Evolutionary conservation across 2,113 vertebrate genomes (phyloP).

Genomic region (Psammodynastes pulverulentus): DNA sequence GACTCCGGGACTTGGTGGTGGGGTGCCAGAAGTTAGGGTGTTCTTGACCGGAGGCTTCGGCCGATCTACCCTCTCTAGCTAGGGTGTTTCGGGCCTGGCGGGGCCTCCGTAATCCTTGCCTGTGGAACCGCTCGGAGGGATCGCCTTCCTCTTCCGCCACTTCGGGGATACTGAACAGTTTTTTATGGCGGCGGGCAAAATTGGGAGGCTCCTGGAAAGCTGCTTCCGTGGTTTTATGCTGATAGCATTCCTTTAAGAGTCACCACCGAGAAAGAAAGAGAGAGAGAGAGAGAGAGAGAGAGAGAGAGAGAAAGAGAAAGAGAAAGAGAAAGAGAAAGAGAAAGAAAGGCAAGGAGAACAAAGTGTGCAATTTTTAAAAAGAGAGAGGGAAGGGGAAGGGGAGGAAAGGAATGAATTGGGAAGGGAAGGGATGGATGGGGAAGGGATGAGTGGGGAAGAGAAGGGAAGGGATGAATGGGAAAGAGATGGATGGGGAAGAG

Average conservation of each 20-base stretch:
- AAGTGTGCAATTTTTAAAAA: slow-evolving; percentile 77
- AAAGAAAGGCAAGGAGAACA: slow-evolving; percentile 50
- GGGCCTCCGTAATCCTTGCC: slow-evolving; percentile 58
- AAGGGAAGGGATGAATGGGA: not conserved
- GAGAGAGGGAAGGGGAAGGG: slow-evolving; percentile 46
- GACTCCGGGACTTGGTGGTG: slow-evolving; percentile 57
- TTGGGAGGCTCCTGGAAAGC: slow-evolving; percentile 82
- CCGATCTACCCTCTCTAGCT: slow-evolving; percentile 34
- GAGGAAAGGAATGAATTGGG: not conserved
- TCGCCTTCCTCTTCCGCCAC: slow-evolving; percentile 88
- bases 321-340: slow-evolving; percentile 2
- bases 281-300: slow-evolving; percentile 67
- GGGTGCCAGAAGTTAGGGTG: slow-evolving; percentile 59
- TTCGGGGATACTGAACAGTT: slow-evolving; percentile 96
- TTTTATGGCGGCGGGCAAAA: slow-evolving; percentile 83
- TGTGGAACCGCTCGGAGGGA: slow-evolving; percentile 55
- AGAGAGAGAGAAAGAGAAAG: slow-evolving; percentile 59
- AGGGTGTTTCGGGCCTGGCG: slow-evolving; percentile 39
- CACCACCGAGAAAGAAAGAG: slow-evolving; percentile 51
- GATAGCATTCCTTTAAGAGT: slow-evolving; percentile 79
- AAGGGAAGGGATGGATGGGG: slow-evolving; percentile 30
- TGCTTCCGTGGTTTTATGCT: slow-evolving; percentile 75
- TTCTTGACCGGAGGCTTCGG: slow-evolving; percentile 64
- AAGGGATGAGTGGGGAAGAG: slow-evolving; percentile 22
- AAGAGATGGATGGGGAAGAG: not conserved